Base-by-base conservation (phyloP, 2,888 invertebrate species). In the Abscondita cerata region DNA sequence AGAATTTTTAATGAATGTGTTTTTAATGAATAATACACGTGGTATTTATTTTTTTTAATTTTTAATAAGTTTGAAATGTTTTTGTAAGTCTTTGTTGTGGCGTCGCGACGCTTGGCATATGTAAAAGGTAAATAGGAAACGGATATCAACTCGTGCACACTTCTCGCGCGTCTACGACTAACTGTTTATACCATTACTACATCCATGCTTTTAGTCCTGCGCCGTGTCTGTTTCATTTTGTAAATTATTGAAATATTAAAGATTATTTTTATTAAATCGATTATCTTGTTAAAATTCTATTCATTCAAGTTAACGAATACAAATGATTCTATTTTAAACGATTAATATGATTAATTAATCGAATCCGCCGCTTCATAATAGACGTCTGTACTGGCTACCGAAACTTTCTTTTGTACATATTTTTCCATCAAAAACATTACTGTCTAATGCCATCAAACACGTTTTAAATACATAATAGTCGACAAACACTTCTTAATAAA, bases 201-300 rank as follows among this genome's bases (percentile, higher is more conserved):
- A 41, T 31, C 59, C 59, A 64, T 64, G 63, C 56, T 64, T 62
- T 56, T 54, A 52, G 54, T 59, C 63, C 59, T 64, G 63, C 63
- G 63, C 63, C 59, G 63, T 56, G 59, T 64, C 51, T 56, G 63
- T 64, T 59, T 46, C 51, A 51, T 64, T 64, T 64, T 64, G 52
- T 59, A 59, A 63, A 62, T 58, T 58, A 31, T 19, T 55, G 52
- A 59, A 59, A 62, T 62, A 62, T 62, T 62, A 53, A 59, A 56
- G 56, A 64, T 55, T 52, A 52, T 52, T 31, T 34, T 44, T 36
- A 54, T 59, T 51, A 54, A 12, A 51, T 52, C 9, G 44, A 34
- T 41, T 52, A 34, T 33, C 33, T 11, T 52, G 25, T 25, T 25
- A 25, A 25, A 25, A 25, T 4, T 6, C 25, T 25, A 25, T 25